Percentiles rank a stretch among this genome's conserved stretches.
Evolutionary conservation across 2,113 vertebrate species (phyloP).

Genomic region (Symphodus melops): DNA sequence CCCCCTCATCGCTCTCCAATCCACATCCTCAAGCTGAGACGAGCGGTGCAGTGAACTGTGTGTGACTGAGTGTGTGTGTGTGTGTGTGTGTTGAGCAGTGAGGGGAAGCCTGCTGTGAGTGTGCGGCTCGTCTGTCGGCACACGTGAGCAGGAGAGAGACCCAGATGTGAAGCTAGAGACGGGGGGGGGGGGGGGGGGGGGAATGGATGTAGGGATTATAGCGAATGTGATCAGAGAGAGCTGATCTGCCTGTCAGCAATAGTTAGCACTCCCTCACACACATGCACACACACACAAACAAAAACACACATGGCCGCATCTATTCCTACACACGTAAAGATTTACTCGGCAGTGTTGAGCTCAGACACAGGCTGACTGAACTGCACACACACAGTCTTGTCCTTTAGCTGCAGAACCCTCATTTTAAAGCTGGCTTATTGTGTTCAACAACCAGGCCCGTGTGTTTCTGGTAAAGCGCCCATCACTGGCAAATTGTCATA

Average conservation of each 20-base stretch:
- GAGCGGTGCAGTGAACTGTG: conserved; percentile 35
- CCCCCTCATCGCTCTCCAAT: conserved; percentile 23
- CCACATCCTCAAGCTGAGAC: conserved; percentile 48
- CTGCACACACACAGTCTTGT: conserved; percentile 9
- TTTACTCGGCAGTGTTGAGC: conserved; percentile 51
- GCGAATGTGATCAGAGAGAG: conserved; percentile 72
- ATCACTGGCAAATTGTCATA: conserved; percentile 36
- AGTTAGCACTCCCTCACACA: conserved; percentile 30
- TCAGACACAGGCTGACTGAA: conserved; percentile 17
- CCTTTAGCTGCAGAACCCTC: conserved; percentile 14
- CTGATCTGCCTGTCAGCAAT: conserved; percentile 75
- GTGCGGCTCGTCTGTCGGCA: conserved; percentile 75
- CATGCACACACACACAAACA: not conserved
- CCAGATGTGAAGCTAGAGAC: conserved; percentile 78
- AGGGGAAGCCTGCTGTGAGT: conserved; percentile 71
- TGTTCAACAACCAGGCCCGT: conserved; percentile 42
- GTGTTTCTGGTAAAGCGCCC: conserved; percentile 36
- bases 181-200: conserved; percentile 16
- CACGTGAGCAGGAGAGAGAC: conserved; percentile 79
- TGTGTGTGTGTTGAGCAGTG: conserved; percentile 47
- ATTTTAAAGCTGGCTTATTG: conserved; percentile 41
- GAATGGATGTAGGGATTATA: conserved; percentile 57
- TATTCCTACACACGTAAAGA: conserved; percentile 49
- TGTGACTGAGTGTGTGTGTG: conserved; percentile 38
- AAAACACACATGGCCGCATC: conserved; percentile 17